These are phyloP conservation scores for Pachypeltis micranthus DNA, from an alignment of 1,140 invertebrate species.

Conservation along the genomic window DNA sequence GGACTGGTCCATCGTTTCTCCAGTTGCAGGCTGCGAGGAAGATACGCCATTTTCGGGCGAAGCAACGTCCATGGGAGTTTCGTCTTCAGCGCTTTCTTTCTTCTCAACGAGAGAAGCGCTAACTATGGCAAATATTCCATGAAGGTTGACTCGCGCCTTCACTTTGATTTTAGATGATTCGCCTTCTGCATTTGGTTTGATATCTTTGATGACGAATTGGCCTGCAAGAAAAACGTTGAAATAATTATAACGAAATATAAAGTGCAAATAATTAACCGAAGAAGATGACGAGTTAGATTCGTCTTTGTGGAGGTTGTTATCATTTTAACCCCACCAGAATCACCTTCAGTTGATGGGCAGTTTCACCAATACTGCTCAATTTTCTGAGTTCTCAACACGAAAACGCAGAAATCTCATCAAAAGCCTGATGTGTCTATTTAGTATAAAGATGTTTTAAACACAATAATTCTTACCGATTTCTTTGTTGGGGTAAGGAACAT, in stretches of 20 bases:
- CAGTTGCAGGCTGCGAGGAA: not conserved
- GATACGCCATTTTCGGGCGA: constrained; percentile 2
- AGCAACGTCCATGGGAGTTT: constrained; percentile 15
- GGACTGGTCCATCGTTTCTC: not conserved
- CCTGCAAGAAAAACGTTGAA: constrained; percentile 45
- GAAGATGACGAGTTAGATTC: too few species aligned
- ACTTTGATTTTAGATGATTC: constrained; percentile 88
- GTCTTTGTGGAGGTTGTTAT: too few species aligned
- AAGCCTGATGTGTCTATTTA: too few species aligned
- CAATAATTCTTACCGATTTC: constrained; percentile 82
- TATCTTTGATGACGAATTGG: constrained; percentile 69
- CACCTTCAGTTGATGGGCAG: too few species aligned
- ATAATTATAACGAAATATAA: constrained; percentile 14
- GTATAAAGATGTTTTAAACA: too few species aligned
- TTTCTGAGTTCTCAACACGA: too few species aligned
- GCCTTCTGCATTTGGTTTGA: constrained; percentile 72
- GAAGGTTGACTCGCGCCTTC: constrained; percentile 83
- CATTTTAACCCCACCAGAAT: too few species aligned
- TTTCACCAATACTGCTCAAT: too few species aligned
- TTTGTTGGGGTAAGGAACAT: constrained; percentile 54
- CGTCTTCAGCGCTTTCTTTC: constrained; percentile 35
- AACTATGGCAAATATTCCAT: constrained; percentile 80
- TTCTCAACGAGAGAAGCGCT: constrained; percentile 79
- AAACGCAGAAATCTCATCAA: too few species aligned
- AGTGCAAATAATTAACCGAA: not conserved